A percentile compares a stretch with the other conserved stretches of the same genome.
Conservation (phyloP, 2,113 vertebrate genomes). For the Penelope pileata region DNA sequence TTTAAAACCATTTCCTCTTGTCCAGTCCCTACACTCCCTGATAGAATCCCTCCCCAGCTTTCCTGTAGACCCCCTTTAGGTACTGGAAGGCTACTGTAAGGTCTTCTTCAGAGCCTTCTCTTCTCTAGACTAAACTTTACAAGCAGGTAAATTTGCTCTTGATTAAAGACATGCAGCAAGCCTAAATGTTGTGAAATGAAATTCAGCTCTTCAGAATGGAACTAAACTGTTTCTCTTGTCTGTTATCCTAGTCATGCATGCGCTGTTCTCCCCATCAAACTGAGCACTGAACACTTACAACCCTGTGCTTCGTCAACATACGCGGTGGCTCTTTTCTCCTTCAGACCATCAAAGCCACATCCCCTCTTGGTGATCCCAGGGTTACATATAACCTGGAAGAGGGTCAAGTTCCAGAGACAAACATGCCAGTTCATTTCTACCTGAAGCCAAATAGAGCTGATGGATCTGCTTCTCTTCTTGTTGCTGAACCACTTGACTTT, state of each 20-base stretch:
- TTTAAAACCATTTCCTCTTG: background rate
- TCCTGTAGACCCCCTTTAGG: background rate
- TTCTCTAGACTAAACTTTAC: background rate
- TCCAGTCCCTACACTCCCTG: background rate
- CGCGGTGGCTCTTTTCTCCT: slow-evolving; percentile 48
- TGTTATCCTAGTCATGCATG: background rate
- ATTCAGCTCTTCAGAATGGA: background rate
- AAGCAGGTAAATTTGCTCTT: background rate
- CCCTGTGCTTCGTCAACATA: background rate
- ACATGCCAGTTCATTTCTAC: slow-evolving; percentile 91
- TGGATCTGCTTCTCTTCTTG: slow-evolving; percentile 86
- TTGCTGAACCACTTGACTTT: slow-evolving; percentile 89
- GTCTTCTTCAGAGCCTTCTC: background rate
- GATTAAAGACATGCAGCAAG: background rate
- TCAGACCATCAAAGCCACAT: slow-evolving; percentile 88
- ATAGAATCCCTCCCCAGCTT: background rate
- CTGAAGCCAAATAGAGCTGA: slow-evolving; percentile 88
- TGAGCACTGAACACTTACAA: background rate
- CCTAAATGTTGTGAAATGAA: background rate
- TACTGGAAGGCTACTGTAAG: background rate
- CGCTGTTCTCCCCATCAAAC: background rate
- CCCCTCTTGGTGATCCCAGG: slow-evolving; percentile 84
- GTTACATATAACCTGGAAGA: slow-evolving; percentile 91
- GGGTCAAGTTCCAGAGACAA: slow-evolving; percentile 89
- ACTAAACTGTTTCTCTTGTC: background rate